phyloP scores from a whole-genome alignment of 2,797 vertebrate genomes.

The Mormyrus hasselquistii region DNA sequence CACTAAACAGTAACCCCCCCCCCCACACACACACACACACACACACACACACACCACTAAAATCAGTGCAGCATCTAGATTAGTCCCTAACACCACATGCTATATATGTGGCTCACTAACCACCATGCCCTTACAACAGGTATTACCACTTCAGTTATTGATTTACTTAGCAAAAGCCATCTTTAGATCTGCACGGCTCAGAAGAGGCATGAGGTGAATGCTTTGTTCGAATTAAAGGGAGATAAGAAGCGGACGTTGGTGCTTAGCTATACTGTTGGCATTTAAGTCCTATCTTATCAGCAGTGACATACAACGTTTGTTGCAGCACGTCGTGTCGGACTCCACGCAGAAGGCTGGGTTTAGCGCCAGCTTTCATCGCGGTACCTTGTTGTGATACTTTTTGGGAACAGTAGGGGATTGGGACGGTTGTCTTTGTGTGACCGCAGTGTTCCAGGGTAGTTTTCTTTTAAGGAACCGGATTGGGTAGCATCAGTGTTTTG shows the following conservation, averaged over 20 bases:
- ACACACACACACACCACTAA: background rate
- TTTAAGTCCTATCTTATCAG: conserved; percentile 2
- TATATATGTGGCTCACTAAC: background rate
- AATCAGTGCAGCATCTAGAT: background rate
- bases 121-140: background rate
- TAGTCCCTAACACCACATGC: background rate
- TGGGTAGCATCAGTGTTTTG: background rate
- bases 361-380: too few relatives aligned
- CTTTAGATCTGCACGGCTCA: background rate
- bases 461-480: background rate
- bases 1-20: background rate
- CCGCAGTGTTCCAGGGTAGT: background rate
- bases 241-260: background rate
- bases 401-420: background rate
- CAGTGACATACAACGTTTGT: background rate
- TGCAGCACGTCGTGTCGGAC: background rate
- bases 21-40: too few relatives aligned
- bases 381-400: background rate
- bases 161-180: background rate
- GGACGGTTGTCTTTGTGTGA: background rate
- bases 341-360: background rate
- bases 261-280: background rate
- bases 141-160: background rate
- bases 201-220: background rate
- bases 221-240: background rate